phyloP scores from a whole-genome alignment of 2,113 vertebrate species.

The Atractosteus spatula region DNA sequence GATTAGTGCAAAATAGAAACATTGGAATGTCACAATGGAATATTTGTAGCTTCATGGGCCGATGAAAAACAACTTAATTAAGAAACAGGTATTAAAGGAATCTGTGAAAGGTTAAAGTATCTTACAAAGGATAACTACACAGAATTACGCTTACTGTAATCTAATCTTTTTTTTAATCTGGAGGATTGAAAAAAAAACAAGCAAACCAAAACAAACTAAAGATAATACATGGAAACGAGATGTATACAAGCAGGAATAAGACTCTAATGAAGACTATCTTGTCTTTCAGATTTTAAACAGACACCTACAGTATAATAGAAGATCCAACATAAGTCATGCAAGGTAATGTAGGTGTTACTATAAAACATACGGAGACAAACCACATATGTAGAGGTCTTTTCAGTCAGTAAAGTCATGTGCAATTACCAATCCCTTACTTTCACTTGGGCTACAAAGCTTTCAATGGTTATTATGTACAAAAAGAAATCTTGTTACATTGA shows the following conservation, averaged over 20 bases:
- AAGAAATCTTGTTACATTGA: too few species aligned
- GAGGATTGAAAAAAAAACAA: slow-evolving; percentile 42
- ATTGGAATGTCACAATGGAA: slow-evolving; percentile 61
- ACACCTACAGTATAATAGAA: slow-evolving; percentile 18
- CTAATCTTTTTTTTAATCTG: slow-evolving; percentile 52
- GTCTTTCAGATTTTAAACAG: slow-evolving; percentile 31
- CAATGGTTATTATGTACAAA: too few species aligned
- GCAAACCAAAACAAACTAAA: slow-evolving; percentile 19
- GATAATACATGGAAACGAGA: slow-evolving; percentile 10
- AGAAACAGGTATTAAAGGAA: slow-evolving; percentile 47
- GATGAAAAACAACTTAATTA: slow-evolving; percentile 49
- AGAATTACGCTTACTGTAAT: slow-evolving; percentile 57
- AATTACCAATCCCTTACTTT: too few species aligned
- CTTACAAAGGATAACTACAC: slow-evolving; percentile 40
- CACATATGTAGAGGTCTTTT: too few species aligned
- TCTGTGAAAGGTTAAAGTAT: slow-evolving; percentile 45
- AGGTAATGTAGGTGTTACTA: too few species aligned
- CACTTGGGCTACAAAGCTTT: too few species aligned
- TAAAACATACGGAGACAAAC: too few species aligned
- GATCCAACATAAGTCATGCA: too few species aligned
- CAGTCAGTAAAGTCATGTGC: too few species aligned
- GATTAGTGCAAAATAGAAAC: slow-evolving; percentile 57
- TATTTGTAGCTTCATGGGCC: slow-evolving; percentile 43
- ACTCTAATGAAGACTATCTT: slow-evolving; percentile 47
- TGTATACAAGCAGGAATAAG: slow-evolving; percentile 46